Base-by-base conservation (phyloP, 2,797 vertebrate species). In the Tragopan temminckii region DNA sequence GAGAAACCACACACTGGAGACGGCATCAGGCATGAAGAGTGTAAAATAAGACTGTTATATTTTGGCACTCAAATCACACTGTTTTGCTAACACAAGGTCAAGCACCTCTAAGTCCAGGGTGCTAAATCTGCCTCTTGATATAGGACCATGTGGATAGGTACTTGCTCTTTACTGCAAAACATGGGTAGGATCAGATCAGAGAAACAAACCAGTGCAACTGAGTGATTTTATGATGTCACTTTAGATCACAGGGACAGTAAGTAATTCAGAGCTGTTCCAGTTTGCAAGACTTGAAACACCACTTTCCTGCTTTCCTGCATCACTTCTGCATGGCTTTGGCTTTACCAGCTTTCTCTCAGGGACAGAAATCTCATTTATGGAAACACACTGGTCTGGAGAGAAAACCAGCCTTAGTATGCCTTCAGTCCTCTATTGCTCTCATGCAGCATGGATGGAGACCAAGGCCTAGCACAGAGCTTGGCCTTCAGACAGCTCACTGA, bases 11-110 rank as follows among this genome's bases (percentile, higher is more conserved):
- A 11, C 1, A 0, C 23, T 40, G 13, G 43, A 81, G 50, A 43
- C 2, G 0, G 0, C 8, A 43, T 31, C 1, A 3, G 10, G 11
- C 13, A 24, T 70, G 31, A 50, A 52, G 71, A 38, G 19, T 46
- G 52, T 66, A 38, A 70, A 55, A 45, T 29, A 77, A 80, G 52
- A 23, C 46, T 17, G 21, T 38, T 18, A 9, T 11, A 52, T 17
- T 68, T 15, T 23, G 45, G 17, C 12, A 7, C 53, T 61, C 25
- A 58, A 1, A 61, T 2, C 8, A 36, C 25, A 24, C 31, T 71
- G 17, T 31, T 79, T 63, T 53, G 35, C 31, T 75, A 21, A 21
- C 33, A 2, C 2, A 67, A 25, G 15, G 20, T 24, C 17, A 63
- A 76, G 59, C 20, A 45, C 7, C 20, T n/a, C 8, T 31, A 13